A percentile compares a stretch with the other conserved stretches of the same genome.
Conservation (phyloP, 2,888 invertebrate genomes). For the Yponomeuta sedellus region DNA sequence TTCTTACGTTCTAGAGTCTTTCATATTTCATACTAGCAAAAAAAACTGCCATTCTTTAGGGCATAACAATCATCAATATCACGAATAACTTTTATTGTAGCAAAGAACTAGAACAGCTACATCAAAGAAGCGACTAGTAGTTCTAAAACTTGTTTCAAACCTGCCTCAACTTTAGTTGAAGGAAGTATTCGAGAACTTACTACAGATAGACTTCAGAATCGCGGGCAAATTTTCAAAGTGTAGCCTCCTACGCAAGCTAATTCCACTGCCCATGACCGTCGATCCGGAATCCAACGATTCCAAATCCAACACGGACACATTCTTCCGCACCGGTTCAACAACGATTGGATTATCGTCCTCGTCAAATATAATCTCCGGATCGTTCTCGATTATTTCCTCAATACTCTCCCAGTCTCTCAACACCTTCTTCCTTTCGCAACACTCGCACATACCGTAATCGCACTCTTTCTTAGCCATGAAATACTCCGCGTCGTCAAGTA, state of each 20-base stretch:
- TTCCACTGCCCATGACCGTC: conserved; percentile 27
- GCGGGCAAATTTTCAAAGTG: conserved; percentile 44
- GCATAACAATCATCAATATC: too few species aligned
- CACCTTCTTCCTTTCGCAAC: conserved; percentile 40
- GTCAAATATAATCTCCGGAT: conserved; percentile 70
- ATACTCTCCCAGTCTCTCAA: conserved; percentile 60
- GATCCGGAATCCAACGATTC: conserved; percentile 25
- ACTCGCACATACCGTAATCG: conserved; percentile 62
- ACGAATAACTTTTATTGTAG: too few species aligned
- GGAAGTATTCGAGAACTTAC: conserved; percentile 40
- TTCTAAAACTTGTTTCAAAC: not conserved
- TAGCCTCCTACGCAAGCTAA: conserved; percentile 35
- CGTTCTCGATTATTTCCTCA: conserved; percentile 67
- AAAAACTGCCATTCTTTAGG: too few species aligned
- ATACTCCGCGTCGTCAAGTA: conserved; percentile 58
- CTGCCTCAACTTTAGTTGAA: conserved; percentile 26
- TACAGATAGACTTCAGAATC: conserved; percentile 44
- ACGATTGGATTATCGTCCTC: conserved; percentile 57
- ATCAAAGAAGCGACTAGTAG: too few species aligned
- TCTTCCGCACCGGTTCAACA: conserved; percentile 40
- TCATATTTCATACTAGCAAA: too few species aligned
- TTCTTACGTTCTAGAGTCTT: too few species aligned
- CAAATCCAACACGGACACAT: conserved; percentile 18
- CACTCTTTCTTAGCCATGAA: conserved; percentile 63
- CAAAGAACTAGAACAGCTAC: too few species aligned